Conservation (phyloP, 2,888 invertebrate genomes). For the Hirtodrosophila cameraria region DNA sequence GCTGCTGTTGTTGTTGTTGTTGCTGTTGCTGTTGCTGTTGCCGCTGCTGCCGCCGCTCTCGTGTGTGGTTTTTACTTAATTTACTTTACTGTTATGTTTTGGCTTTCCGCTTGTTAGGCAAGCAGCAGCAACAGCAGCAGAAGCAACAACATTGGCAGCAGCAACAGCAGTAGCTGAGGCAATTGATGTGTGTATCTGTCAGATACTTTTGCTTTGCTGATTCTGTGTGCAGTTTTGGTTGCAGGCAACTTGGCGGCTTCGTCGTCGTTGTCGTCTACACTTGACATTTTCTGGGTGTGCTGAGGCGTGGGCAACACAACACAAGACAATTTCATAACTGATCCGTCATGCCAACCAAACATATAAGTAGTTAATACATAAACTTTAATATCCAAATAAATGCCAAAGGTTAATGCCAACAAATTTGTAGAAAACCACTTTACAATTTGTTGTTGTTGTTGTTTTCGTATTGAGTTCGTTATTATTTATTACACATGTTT, state of each 20-base stretch:
- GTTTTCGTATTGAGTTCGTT: conserved; percentile 25
- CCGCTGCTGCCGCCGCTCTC: conserved; percentile 34
- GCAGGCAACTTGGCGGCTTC: conserved; percentile 16
- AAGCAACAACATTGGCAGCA: conserved; percentile 16
- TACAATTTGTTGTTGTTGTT: conserved; percentile 7
- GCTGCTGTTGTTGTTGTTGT: conserved; percentile 12
- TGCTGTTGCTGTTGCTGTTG: conserved; percentile 36
- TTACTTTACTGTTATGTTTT: conserved; percentile 76
- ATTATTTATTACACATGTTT: conserved; percentile 36
- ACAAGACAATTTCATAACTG: conserved; percentile 49
- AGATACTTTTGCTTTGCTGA: conserved; percentile 61
- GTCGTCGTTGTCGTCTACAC: conserved; percentile 40
- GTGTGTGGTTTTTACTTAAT: conserved; percentile 71
- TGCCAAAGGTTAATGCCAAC: conserved; percentile 73
- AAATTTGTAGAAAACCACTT: conserved; percentile 48
- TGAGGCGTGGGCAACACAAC: conserved; percentile 55
- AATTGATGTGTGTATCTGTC: conserved; percentile 62
- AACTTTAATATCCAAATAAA: conserved; percentile 39
- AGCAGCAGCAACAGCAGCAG: conserved; percentile 44
- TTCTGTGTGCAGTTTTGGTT: conserved; percentile 45
- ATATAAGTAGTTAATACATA: conserved; percentile 17
- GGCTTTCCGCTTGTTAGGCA: conserved; percentile 72
- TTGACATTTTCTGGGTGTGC: conserved; percentile 70
- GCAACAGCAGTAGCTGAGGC: conserved; percentile 29
- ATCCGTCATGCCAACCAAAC: conserved; percentile 42